A percentile compares a stretch with the other conserved stretches of the same genome.
These are phyloP conservation scores for Phasianus colchicus DNA, from an alignment of 2,113 vertebrate genomes.

Conservation along the genomic window DNA sequence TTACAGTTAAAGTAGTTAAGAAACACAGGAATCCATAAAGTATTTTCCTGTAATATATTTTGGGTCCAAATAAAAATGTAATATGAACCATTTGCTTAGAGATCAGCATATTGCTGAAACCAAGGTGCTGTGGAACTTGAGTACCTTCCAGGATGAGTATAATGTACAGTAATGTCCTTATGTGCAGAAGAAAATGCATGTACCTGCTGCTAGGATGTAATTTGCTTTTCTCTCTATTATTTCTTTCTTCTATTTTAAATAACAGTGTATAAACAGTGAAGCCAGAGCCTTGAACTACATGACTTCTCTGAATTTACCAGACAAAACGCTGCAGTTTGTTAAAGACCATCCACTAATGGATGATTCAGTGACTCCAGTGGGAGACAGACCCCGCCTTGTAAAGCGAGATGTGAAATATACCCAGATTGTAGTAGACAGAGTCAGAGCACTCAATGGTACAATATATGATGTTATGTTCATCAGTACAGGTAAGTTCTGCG, in stretches of 20 bases:
- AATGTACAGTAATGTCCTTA: not conserved
- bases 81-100: not conserved
- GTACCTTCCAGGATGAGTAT: not conserved
- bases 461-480: slow-evolving; percentile 92
- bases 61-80: not conserved
- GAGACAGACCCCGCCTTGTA: slow-evolving; percentile 87
- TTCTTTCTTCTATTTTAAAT: not conserved
- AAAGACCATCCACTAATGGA: slow-evolving; percentile 97
- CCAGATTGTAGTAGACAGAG: slow-evolving; percentile 93
- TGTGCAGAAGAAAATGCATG: not conserved
- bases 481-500: slow-evolving; percentile 84
- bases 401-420: slow-evolving; percentile 92
- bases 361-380: slow-evolving; percentile 88
- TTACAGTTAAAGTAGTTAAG: not conserved
- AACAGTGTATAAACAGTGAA: slow-evolving; percentile 86
- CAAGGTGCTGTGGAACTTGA: rapidly evolving
- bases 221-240: not conserved
- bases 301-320: slow-evolving; percentile 90
- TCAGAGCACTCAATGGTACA: slow-evolving; percentile 85
- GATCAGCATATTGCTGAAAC: not conserved
- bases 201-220: not conserved
- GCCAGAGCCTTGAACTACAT: slow-evolving; percentile 86
- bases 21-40: not conserved
- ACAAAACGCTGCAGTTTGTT: slow-evolving; percentile 96
- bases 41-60: not conserved